A percentile compares a stretch with the other conserved stretches of the same genome.
These are phyloP conservation scores for Pristionchus mayeri DNA, from an alignment of 2,888 invertebrate species.

Conservation along the genomic window DNA sequence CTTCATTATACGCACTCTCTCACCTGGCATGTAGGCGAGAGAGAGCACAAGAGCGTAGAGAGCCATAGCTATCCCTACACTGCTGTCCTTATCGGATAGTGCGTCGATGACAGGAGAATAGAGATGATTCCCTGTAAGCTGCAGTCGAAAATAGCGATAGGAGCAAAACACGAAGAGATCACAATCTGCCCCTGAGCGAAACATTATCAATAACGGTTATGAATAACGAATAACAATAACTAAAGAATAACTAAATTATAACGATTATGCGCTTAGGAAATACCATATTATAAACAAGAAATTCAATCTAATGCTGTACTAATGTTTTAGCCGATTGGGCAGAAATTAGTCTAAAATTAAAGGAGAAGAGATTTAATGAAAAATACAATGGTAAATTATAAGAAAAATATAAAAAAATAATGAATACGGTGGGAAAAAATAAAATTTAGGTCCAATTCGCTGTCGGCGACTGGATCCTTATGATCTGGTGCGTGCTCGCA, in stretches of 20 bases:
- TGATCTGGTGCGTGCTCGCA: slow-evolving; percentile 75
- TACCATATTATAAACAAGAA: not conserved
- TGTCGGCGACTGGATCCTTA: slow-evolving; percentile 75
- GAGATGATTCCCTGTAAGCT: not conserved
- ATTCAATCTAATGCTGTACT: not conserved
- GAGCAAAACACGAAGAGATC: not conserved
- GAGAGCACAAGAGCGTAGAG: too few species aligned
- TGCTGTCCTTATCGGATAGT: not conserved
- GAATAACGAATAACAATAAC: too few species aligned
- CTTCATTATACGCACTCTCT: too few species aligned
- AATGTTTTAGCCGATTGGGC: too few species aligned
- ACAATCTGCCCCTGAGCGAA: too few species aligned
- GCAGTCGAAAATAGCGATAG: not conserved
- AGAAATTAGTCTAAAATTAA: too few species aligned
- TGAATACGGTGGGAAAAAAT: not conserved
- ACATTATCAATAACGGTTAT: too few species aligned
- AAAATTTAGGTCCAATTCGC: slow-evolving; percentile 57
- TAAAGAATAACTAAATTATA: too few species aligned
- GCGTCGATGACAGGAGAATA: slow-evolving; percentile 2
- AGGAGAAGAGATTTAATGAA: not conserved
- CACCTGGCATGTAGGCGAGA: too few species aligned
- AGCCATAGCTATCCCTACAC: too few species aligned
- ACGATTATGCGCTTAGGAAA: not conserved
- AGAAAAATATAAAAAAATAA: not conserved
- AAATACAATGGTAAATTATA: too few species aligned